Evolutionary conservation across 2,797 vertebrate genomes (phyloP).

Genomic region (Pogonophryne albipinna): DNA sequence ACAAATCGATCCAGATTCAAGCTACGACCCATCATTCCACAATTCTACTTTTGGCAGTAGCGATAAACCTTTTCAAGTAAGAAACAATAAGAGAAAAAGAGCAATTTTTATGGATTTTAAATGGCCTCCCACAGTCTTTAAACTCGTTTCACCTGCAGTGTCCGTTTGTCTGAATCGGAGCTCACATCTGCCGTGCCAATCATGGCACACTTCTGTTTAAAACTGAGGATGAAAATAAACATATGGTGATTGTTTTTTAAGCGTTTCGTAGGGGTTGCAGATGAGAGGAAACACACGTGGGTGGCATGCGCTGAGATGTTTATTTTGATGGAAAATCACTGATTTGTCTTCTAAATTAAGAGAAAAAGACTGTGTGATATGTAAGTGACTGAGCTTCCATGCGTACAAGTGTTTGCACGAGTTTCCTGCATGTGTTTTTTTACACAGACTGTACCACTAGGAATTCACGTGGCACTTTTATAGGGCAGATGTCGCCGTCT

Average conservation of each 20-base stretch:
- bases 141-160: conserved; percentile 7
- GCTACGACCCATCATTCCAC: neutral
- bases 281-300: conserved; percentile 17
- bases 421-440: conserved; percentile 57
- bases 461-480: conserved; percentile 48
- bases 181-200: neutral
- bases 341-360: neutral
- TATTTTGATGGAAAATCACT: conserved; percentile 18
- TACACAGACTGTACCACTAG: conserved; percentile 33
- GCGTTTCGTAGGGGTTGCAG: conserved; percentile 44
- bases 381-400: neutral
- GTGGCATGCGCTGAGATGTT: conserved; percentile 14
- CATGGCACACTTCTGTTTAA: conserved; percentile 1
- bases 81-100: neutral
- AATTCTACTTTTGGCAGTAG: neutral
- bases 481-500: conserved; percentile 55
- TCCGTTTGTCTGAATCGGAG: neutral
- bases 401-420: neutral
- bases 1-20: conserved; percentile 12
- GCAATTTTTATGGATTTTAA: neutral
- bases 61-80: conserved; percentile 1
- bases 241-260: conserved; percentile 32
- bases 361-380: neutral
- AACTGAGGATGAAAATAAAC: conserved; percentile 11
- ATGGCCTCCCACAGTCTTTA: neutral